Evolutionary conservation across 2,113 vertebrate species (phyloP), one percentile per base, ranked within the genome.

Genomic region (Cyrtonyx montezumae): DNA sequence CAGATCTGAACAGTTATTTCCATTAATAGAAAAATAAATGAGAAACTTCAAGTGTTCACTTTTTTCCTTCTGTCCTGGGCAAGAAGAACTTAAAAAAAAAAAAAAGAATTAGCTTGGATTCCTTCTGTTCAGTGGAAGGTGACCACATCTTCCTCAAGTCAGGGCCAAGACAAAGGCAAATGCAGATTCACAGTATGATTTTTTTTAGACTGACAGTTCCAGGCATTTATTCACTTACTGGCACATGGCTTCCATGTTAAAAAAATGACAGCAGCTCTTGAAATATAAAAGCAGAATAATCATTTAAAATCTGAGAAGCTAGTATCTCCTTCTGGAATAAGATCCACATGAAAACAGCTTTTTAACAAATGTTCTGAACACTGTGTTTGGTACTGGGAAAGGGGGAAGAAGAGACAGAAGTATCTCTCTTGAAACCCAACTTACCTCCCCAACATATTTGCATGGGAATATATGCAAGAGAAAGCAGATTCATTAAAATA

Each of bases 391-490:
- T 58, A 81, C 91, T 37, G 30, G 42, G 59, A 93, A 81, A n/a
- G 5, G 2, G 79, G 48, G 56, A 65, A 94, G 61, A 91, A 37
- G 30, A 49, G 91, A 77, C 68, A 85, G 91, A 87, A 45, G 45
- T 58, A 42, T 79, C 82, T 74, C 59, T 90, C 82, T 30, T 18
- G 55, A 75, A 95, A 67, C 59, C 78, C 78, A 94, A 70, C 70
- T 84, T 89, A 69, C 71, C 74, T 92, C 92, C 92, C 81, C 94
- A 91, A 76, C 28, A 51, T 74, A 68, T 90, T 88, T 88, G 84
- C 84, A 89, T 28, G 83, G 81, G 45, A 84, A 95, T 37, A 40
- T 82, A 89, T 93, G 88, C 67, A 92, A 88, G 88, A 76, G 89
- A 88, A 84, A 71, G 58, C 53, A 86, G 66, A 84, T 63, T 91